phyloP scores from a whole-genome alignment of 2,888 invertebrate genomes.

The Dione vanillae region DNA sequence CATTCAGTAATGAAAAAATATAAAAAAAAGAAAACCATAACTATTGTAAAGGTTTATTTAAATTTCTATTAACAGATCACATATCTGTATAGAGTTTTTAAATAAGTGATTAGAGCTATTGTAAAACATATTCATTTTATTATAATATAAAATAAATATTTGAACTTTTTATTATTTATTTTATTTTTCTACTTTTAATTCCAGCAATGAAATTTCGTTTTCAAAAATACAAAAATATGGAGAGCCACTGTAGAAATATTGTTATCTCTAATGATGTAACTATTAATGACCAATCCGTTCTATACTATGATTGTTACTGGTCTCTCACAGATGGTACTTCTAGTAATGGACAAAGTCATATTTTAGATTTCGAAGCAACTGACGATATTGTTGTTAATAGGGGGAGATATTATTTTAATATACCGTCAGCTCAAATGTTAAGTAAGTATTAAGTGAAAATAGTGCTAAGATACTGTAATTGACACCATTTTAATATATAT shows the following conservation, averaged over 20 bases:
- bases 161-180: too few relatives aligned
- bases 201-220: conserved; percentile 78
- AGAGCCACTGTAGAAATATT: conserved; percentile 74
- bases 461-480: too few relatives aligned
- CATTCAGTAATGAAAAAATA: too few relatives aligned
- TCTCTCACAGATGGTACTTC: conserved; percentile 60
- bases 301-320: conserved; percentile 80
- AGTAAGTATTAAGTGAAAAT: conserved; percentile 61
- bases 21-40: too few relatives aligned
- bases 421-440: conserved; percentile 72
- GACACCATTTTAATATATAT: too few relatives aligned
- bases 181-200: too few relatives aligned
- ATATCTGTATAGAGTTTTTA: too few relatives aligned
- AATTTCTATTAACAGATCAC: too few relatives aligned
- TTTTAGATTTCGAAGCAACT: conserved; percentile 73
- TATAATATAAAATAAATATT: too few relatives aligned
- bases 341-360: conserved; percentile 67
- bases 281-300: conserved; percentile 69
- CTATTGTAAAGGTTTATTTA: too few relatives aligned
- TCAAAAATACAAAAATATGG: conserved; percentile 55
- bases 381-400: conserved; percentile 67
- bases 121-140: too few relatives aligned
- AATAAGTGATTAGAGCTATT: too few relatives aligned
- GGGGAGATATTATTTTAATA: conserved; percentile 75
- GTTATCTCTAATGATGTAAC: conserved; percentile 68